Conservation (phyloP, 2,797 vertebrate genomes). For the Gambusia yucatana region DNA sequence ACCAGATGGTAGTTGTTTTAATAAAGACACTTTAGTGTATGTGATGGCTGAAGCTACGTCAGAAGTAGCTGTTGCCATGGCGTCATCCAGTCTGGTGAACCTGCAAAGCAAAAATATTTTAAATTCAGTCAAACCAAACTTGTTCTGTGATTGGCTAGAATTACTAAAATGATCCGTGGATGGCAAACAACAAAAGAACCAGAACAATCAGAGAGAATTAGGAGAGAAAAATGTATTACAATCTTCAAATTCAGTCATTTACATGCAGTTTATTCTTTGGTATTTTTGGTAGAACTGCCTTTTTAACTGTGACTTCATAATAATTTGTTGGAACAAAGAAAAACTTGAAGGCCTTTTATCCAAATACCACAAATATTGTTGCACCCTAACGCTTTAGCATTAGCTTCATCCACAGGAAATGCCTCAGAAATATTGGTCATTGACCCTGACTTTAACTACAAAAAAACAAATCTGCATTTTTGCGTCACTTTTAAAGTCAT, state of each 20-base stretch:
- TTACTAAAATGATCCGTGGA: background rate
- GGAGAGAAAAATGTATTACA: background rate
- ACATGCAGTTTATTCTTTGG: background rate
- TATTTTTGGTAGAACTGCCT: background rate
- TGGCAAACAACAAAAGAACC: background rate
- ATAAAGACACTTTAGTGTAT: too few species aligned
- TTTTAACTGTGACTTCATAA: too few species aligned
- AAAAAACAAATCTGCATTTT: too few species aligned
- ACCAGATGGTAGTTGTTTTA: too few species aligned
- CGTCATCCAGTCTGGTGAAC: slow-evolving; percentile 68
- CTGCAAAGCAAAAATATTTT: slow-evolving; percentile 47
- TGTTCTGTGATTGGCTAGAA: background rate
- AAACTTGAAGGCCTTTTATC: too few species aligned
- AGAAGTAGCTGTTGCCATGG: slow-evolving; percentile 25
- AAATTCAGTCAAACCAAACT: background rate
- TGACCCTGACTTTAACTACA: too few species aligned
- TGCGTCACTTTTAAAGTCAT: too few species aligned
- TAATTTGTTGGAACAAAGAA: too few species aligned
- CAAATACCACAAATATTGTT: too few species aligned
- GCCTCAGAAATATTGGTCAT: too few species aligned
- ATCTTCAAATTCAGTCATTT: background rate
- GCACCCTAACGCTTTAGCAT: too few species aligned
- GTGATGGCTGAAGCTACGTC: background rate
- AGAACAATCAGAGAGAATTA: background rate
- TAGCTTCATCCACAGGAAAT: too few species aligned